Conservation (phyloP, 2,888 invertebrate species). For the Tuberolachnus salignus region DNA sequence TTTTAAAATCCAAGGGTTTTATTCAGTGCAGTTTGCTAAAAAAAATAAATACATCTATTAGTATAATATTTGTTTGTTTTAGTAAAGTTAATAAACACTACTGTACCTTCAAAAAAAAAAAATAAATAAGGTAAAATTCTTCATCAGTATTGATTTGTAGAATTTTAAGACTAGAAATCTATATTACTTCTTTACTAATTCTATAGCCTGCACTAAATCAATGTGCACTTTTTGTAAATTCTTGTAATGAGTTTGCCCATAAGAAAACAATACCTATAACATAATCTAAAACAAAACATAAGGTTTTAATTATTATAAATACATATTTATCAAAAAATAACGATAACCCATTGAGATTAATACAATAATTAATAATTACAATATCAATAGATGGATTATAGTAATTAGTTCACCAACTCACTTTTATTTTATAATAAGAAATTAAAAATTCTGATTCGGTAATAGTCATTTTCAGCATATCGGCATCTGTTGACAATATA, state of each 20-base stretch:
- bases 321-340: not conserved
- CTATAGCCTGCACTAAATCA: not conserved
- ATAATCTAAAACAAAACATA: not conserved
- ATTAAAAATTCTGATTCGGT: slow-evolving; percentile 22
- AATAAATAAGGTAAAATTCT: not conserved
- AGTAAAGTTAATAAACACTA: not conserved
- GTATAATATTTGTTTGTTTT: not conserved
- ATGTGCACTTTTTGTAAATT: too few species aligned
- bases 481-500: not conserved
- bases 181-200: not conserved
- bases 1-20: too few species aligned
- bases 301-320: not conserved
- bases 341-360: not conserved
- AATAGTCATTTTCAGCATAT: not conserved
- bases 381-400: not conserved
- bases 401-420: not conserved
- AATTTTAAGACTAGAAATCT: too few species aligned
- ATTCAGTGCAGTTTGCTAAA: not conserved
- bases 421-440: not conserved
- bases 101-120: not conserved
- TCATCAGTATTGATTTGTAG: not conserved
- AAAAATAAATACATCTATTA: not conserved
- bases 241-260: not conserved
- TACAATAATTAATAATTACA: not conserved
- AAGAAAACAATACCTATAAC: slow-evolving; percentile 5